phyloP scores from a whole-genome alignment of 2,113 vertebrate genomes.

The Perognathus longimembris region DNA sequence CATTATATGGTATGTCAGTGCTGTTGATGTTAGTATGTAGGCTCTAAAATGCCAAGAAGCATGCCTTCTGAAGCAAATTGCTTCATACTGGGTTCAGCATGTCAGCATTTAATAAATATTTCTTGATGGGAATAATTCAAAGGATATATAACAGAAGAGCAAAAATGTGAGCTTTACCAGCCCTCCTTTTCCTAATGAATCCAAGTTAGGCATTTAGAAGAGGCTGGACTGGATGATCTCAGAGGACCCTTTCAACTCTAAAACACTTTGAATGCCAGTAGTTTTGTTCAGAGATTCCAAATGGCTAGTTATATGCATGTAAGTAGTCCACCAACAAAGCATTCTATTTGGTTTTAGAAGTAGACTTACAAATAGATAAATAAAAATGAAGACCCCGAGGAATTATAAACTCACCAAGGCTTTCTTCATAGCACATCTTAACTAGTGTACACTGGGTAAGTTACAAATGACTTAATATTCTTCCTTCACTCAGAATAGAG shows the following conservation, averaged over 20 bases:
- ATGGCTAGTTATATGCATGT: constrained; percentile 42
- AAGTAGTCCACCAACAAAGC: constrained; percentile 53
- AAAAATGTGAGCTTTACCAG: constrained; percentile 14
- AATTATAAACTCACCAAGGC: constrained; percentile 21
- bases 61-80: constrained; percentile 46
- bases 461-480: constrained; percentile 59
- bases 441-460: constrained; percentile 46
- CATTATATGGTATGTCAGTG: not conserved
- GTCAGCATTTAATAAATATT: constrained; percentile 58
- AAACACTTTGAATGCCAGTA: constrained; percentile 45
- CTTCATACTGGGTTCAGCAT: constrained; percentile 34
- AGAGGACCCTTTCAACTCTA: constrained; percentile 49
- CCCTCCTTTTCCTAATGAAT: constrained; percentile 52
- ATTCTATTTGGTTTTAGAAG: constrained; percentile 51
- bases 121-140: constrained; percentile 60
- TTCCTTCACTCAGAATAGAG: constrained; percentile 50
- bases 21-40: constrained; percentile 24
- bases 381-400: constrained; percentile 43
- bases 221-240: constrained; percentile 47
- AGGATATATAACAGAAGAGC: constrained; percentile 39
- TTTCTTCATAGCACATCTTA: constrained; percentile 25
- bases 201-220: constrained; percentile 47
- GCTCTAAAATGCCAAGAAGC: not conserved
- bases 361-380: constrained; percentile 40
- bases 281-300: constrained; percentile 60